These are phyloP conservation scores for Pygocentrus nattereri DNA, from an alignment of 2,797 vertebrate species.

Conservation along the genomic window DNA sequence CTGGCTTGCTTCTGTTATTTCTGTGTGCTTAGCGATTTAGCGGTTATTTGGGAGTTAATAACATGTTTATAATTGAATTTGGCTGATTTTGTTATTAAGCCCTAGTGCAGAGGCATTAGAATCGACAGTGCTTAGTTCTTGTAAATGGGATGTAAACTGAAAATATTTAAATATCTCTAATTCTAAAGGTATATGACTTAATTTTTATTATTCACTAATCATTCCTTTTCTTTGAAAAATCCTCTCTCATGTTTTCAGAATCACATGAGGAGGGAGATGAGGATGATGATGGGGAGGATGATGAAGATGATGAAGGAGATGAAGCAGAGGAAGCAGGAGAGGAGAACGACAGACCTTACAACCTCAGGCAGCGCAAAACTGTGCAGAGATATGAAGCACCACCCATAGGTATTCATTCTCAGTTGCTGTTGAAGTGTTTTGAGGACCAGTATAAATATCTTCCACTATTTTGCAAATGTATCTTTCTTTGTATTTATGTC, in stretches of 20 bases:
- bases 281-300: constrained; percentile 81
- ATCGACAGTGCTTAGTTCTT: too few relatives aligned
- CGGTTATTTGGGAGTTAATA: too few relatives aligned
- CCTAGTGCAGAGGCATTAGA: too few relatives aligned
- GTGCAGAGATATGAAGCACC: constrained; percentile 98
- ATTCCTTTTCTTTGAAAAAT: background rate
- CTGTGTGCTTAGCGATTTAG: too few relatives aligned
- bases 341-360: constrained; percentile 95
- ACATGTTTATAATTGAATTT: too few relatives aligned
- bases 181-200: too few relatives aligned
- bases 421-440: background rate
- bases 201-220: too few relatives aligned
- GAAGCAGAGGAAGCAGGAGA: constrained; percentile 93
- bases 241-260: constrained; percentile 74
- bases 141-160: too few relatives aligned
- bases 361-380: constrained; percentile 96
- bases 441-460: background rate
- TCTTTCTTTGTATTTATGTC: constrained; percentile 17
- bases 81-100: too few relatives aligned
- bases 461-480: background rate
- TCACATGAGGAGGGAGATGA: constrained; percentile 88
- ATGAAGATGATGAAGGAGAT: constrained; percentile 91
- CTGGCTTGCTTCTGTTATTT: too few relatives aligned
- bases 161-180: too few relatives aligned
- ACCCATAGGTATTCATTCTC: constrained; percentile 86